Evolutionary conservation across 2,113 vertebrate species (phyloP).

Genomic region (Manacus vitellinus): DNA sequence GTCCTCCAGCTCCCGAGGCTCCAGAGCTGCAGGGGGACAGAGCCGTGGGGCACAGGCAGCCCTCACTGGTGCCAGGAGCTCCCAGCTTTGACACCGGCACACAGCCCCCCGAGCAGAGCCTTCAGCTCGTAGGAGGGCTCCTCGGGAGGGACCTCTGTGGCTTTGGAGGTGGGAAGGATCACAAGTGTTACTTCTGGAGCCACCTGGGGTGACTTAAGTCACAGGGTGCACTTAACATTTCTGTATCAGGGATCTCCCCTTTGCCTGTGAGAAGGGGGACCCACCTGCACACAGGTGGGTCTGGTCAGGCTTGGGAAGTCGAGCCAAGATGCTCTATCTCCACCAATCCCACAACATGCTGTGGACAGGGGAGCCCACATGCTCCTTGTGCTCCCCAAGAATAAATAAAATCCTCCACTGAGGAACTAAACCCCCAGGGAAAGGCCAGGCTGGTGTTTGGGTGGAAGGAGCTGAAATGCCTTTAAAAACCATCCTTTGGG

Average conservation of each 20-base stretch:
- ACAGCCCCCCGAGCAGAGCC: not conserved
- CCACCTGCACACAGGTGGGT: fast-evolving
- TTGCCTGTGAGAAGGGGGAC: fast-evolving
- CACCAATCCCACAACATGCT: fast-evolving
- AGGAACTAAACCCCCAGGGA: not conserved
- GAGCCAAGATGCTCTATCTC: not conserved
- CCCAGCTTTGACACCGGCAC: fast-evolving
- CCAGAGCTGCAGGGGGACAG: not conserved
- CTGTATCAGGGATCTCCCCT: fast-evolving
- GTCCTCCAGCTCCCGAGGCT: fast-evolving
- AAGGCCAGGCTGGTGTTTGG: not conserved
- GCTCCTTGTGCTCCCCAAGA: not conserved
- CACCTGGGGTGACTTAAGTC: not conserved
- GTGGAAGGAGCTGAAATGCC: not conserved
- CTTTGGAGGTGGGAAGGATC: not conserved
- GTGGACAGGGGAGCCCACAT: fast-evolving
- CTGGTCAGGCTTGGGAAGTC: no score
- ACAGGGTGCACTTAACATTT: not conserved
- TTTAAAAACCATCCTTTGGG: not conserved
- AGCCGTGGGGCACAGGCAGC: fast-evolving
- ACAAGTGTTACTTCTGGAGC: fast-evolving
- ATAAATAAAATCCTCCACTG: not conserved
- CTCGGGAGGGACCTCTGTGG: fast-evolving
- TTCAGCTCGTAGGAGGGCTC: fast-evolving
- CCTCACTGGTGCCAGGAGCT: fast-evolving